Conservation (phyloP, 2,888 invertebrate species). For the Chrysopilus asiliformis region DNA sequence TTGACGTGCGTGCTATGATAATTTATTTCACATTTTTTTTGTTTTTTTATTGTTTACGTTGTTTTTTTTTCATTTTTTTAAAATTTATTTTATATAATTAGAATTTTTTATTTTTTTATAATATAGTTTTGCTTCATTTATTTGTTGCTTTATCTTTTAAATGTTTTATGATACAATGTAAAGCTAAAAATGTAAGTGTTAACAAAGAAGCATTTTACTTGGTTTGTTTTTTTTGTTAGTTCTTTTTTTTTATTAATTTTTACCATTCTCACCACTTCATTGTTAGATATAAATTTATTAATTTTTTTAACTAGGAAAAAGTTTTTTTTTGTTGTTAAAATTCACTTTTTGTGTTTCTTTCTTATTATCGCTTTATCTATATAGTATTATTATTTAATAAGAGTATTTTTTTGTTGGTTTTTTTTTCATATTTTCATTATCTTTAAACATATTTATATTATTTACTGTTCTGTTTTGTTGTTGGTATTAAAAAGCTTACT, state of each 20-base stretch:
- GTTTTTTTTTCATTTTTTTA: constrained; percentile 1
- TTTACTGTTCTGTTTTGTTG: too few relatives aligned
- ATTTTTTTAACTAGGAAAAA: constrained; percentile 11
- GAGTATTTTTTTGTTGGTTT: constrained; percentile 8
- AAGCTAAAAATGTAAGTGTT: constrained; percentile 25
- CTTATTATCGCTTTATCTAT: constrained; percentile 1
- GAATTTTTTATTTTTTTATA: constrained; percentile 7
- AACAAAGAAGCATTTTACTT: constrained; percentile 31
- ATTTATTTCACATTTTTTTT: constrained; percentile 1
- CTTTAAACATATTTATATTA: too few relatives aligned
- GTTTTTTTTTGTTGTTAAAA: constrained; percentile 3
- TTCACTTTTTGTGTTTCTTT: constrained; percentile 5
- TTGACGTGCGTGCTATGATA: too few relatives aligned
- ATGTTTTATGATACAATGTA: constrained; percentile 14
- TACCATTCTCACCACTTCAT: too few relatives aligned
- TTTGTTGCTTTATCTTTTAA: constrained; percentile 6
- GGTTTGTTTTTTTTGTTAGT: constrained; percentile 12
- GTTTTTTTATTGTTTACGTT: not conserved
- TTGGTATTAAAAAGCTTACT: constrained; percentile 16
- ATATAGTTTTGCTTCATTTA: constrained; percentile 9
- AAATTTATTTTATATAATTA: constrained; percentile 3
- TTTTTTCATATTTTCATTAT: constrained; percentile 9
- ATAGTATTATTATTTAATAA: not conserved
- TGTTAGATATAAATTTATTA: too few relatives aligned
- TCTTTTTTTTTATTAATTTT: constrained; percentile 10